A percentile compares a stretch with the other conserved stretches of the same genome.
Conservation (phyloP, 2,797 vertebrate species). For the Geotrypetes seraphini region DNA sequence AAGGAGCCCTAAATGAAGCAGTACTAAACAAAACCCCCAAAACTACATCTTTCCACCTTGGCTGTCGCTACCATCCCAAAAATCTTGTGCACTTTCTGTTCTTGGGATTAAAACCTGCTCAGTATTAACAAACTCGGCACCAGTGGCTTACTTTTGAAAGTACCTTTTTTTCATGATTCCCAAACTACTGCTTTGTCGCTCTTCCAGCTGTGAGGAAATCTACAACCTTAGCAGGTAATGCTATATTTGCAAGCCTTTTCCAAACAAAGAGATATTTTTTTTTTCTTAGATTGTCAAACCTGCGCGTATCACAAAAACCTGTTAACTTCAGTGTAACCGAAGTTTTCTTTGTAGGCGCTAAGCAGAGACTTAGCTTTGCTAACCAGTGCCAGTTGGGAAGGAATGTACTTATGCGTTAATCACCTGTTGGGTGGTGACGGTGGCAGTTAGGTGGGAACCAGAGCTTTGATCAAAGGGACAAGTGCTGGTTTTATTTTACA, state of each 20-base stretch:
- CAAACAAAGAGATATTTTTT: background rate
- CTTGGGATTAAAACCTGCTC: background rate
- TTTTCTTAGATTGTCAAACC: background rate
- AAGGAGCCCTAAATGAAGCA: too few species aligned
- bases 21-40: too few species aligned
- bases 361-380: conserved; percentile 7
- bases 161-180: background rate
- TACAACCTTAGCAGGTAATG: background rate
- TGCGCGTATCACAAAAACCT: conserved; percentile 4
- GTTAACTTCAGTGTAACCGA: background rate
- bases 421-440: conserved; percentile 53
- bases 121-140: background rate
- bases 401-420: conserved; percentile 35
- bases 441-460: conserved; percentile 35
- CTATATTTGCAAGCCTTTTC: background rate
- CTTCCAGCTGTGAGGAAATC: conserved; percentile 1
- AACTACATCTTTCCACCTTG: too few species aligned
- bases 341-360: conserved; percentile 8
- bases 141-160: background rate
- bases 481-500: conserved; percentile 57
- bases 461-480: conserved; percentile 56
- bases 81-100: background rate
- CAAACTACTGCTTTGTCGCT: background rate
- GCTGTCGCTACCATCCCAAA: too few species aligned
- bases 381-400: conserved; percentile 8